Conservation (phyloP, 2,888 invertebrate species). For the Euspilapteryx auroguttella region DNA sequence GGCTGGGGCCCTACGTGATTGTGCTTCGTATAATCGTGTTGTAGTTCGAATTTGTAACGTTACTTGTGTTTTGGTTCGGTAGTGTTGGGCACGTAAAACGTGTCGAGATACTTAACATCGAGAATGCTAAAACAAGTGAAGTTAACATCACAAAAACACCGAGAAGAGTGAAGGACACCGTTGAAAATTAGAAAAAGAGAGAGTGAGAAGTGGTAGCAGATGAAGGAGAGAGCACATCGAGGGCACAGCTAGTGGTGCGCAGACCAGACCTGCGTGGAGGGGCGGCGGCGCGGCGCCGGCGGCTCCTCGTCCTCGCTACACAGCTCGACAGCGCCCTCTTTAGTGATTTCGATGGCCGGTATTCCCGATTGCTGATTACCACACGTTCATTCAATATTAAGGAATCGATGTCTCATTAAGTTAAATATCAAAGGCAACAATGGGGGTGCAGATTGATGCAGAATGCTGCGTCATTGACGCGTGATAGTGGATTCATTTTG, state of each 20-base stretch:
- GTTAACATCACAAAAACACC: constrained; percentile 53
- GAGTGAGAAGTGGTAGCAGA: constrained; percentile 55
- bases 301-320: constrained; percentile 68
- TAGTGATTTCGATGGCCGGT: constrained; percentile 76
- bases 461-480: too few relatives aligned
- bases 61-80: constrained; percentile 1
- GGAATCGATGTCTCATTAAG: not conserved
- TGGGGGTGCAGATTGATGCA: constrained; percentile 30
- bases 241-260: constrained; percentile 42
- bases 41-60: constrained; percentile 23
- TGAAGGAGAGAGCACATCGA: constrained; percentile 44
- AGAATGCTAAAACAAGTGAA: constrained; percentile 30
- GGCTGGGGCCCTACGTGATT: constrained; percentile 6
- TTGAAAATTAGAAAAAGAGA: constrained; percentile 32
- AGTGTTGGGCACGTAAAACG: too few relatives aligned
- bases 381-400: constrained; percentile 50
- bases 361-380: constrained; percentile 59
- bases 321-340: constrained; percentile 71
- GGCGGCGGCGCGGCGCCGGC: constrained; percentile 31
- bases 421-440: constrained; percentile 24
- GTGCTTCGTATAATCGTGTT: constrained; percentile 12
- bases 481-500: too few relatives aligned
- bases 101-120: constrained; percentile 33
- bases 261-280: constrained; percentile 46
- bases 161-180: constrained; percentile 43